Evolutionary conservation across 2,888 invertebrate genomes (phyloP), one percentile per base, ranked within the genome.

Genomic region (Andrena dorsata): DNA sequence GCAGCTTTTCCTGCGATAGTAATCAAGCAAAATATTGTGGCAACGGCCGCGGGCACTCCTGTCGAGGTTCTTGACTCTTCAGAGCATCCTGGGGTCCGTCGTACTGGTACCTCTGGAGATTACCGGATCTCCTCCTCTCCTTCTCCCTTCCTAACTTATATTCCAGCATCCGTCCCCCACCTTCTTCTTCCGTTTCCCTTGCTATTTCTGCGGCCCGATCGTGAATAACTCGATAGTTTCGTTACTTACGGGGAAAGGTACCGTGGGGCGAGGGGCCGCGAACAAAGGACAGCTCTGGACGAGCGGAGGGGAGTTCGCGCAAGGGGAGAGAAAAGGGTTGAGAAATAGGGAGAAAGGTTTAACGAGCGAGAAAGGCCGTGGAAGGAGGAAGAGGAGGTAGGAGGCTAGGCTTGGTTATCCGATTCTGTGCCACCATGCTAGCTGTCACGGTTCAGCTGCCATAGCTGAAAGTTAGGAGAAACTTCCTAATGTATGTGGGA

Each of bases 21-120:
- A 92, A 93, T 93, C 92, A 91, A 92, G 91, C 92, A 92, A 93
- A 93, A 92, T 92, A 92, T 93, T 92, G 92, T 90, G 90, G 92
- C 91, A 92, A 89, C 89, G 89, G 90, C 90, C 90, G 88, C 89
- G 76, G 89, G 91, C 89, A 88, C 81, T 87, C 86, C 81, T 83
- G 81, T 83, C 86, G 82, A 89, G 90, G 90, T 91, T 90, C 91
- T 92, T 91, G 92, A 92, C 91, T 92, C 90, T 89, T 70, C 70
- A 41, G 83, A 76, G 79, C 81, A 79, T 86, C 81, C 70, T 82
- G 16, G 76, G 85, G 88, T 85, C 85, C 79, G 83, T 86, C 88
- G 82, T 84, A 86, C 86, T 86, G 72, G 87, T 90, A 90, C 88
- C 88, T 80, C 80, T 79, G 83, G 80, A 90, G 90, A 91, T 92